Evolutionary conservation across 2,113 vertebrate genomes (phyloP).

Genomic region (Symphodus melops): DNA sequence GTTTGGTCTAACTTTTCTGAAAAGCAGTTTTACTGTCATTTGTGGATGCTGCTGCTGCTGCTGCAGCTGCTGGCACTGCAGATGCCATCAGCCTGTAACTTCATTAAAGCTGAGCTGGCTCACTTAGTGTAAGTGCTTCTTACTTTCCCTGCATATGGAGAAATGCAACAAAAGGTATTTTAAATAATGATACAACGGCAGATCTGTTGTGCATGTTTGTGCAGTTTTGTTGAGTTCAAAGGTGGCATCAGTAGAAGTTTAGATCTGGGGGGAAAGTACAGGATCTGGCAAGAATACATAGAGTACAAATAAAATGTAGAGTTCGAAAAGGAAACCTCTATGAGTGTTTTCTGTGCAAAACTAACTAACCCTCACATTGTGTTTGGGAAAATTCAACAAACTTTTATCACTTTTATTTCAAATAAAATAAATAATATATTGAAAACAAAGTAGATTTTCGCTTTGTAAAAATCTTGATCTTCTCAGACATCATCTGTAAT

Average conservation of each 20-base stretch:
- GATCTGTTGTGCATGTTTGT: not conserved
- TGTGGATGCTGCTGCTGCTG: conserved; percentile 22
- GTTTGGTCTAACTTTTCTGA: conserved; percentile 23
- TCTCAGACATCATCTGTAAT: not conserved
- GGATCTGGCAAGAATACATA: too few species aligned
- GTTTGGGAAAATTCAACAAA: not conserved
- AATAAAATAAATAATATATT: too few species aligned
- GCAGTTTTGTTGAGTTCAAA: not conserved
- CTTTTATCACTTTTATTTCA: not conserved
- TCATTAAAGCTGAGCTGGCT: conserved; percentile 29
- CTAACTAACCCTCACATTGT: too few species aligned
- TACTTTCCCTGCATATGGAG: not conserved
- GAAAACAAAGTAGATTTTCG: not conserved
- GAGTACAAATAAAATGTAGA: too few species aligned
- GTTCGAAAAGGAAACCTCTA: too few species aligned
- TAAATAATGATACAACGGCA: not conserved
- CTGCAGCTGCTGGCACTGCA: conserved; percentile 12
- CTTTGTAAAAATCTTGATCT: not conserved
- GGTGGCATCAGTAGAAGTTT: not conserved
- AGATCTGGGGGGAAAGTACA: too few species aligned
- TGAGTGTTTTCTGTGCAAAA: too few species aligned
- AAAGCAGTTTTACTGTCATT: conserved; percentile 33
- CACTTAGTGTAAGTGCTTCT: not conserved
- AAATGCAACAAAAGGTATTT: conserved; percentile 9
- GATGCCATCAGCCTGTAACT: not conserved